Base-by-base conservation (phyloP, 1,140 invertebrate genomes). In the Leptopilina boulardi region DNA sequence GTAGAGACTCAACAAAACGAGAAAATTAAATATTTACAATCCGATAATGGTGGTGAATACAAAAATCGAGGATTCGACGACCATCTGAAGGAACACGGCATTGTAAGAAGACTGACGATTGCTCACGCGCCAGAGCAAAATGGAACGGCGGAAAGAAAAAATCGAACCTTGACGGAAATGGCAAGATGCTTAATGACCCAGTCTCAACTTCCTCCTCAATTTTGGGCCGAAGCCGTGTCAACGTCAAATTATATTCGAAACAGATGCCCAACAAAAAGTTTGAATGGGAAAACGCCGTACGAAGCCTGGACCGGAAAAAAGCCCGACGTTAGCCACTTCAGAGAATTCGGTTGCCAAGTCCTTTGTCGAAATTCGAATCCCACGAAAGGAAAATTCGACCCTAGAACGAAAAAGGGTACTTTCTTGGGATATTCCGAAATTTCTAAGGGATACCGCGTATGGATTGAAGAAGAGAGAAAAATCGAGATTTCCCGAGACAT, bases 241-340 rank as follows among this genome's bases (percentile, higher is more conserved):
- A 85, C 84, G 9, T 85, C 87, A 4, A 79, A 74, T 19, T 87
- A 89, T 72, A 77, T 88, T 11, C 80, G 82, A 71, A 90, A 91
- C 70, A 47, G 85, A 80, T 54, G 80, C 26, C 77, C 80, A 5
- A 74, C 80, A 41, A 71, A 38, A 51, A 70, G 76, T n/a, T 54
- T 85, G 21, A 21, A 70, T 71, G 75, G 59, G 13, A 18, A 19
- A 18, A 47, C 71, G 30, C 83, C 84, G 51, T 75, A 83, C 47
- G 83, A 85, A 75, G 30, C 73, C 30, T 86, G 80, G 83, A 74
- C 15, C 70, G 75, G 77, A 21, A 21, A 26, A 71, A 80, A 79
- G 38, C 78, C 81, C 23, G 66, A 86, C 78, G 11, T 86, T 10
- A 72, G 74, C 70, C 51, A 86, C 18, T 26, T 59, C 18, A 59